Percentiles rank a stretch among this genome's conserved stretches.
phyloP scores from a whole-genome alignment of 2,797 vertebrate genomes.

The Numenius phaeopus region DNA sequence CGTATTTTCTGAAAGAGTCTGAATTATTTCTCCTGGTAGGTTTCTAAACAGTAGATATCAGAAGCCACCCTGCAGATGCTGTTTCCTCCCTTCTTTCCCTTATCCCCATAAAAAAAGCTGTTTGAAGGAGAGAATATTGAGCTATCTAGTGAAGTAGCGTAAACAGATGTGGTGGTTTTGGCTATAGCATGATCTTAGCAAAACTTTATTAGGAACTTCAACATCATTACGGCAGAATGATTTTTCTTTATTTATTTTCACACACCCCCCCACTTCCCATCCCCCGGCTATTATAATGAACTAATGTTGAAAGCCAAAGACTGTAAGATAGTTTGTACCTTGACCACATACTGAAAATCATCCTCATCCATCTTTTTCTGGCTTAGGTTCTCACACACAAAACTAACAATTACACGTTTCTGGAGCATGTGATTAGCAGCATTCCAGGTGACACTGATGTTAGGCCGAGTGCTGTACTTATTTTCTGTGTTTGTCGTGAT shows the following conservation, averaged over 20 bases:
- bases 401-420: not conserved
- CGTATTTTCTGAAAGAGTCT: not conserved
- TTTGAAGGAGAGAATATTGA: not conserved
- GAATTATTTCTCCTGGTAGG: not conserved
- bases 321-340: not conserved
- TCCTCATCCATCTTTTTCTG: not conserved
- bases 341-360: not conserved
- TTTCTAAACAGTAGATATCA: not conserved
- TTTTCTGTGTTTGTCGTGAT: not conserved
- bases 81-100: not conserved
- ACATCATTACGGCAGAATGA: not conserved
- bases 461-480: not conserved
- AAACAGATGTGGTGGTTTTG: not conserved
- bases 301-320: not conserved
- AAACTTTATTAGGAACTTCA: not conserved
- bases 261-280: too few relatives aligned
- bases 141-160: not conserved
- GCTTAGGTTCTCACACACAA: not conserved
- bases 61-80: not conserved
- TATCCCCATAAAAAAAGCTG: not conserved
- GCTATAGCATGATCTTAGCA: not conserved
- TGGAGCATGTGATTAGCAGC: not conserved
- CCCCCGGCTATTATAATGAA: not conserved
- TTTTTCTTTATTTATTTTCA: not conserved
- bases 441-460: not conserved